These are phyloP conservation scores for Lasius fuliginosus DNA, from an alignment of 2,888 invertebrate genomes.

Conservation along the genomic window DNA sequence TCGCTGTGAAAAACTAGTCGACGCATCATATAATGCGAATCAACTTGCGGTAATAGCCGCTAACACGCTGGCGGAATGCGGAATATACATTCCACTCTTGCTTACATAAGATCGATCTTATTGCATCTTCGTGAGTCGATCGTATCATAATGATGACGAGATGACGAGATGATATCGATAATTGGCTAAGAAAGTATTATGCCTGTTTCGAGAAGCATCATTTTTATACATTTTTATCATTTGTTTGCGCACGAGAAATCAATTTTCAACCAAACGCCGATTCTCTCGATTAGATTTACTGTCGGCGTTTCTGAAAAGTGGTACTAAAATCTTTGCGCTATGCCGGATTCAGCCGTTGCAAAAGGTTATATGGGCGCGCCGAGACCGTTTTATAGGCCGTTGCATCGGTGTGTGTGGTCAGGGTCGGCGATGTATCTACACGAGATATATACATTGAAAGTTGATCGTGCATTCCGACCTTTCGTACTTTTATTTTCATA, in stretches of 20 bases:
- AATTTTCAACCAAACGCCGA: neutral
- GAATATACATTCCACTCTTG: conserved; percentile 75
- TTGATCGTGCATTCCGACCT: conserved; percentile 40
- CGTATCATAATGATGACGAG: neutral
- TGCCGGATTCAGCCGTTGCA: conserved; percentile 48
- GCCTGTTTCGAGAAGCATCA: neutral
- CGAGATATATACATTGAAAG: conserved; percentile 34
- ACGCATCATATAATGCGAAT: conserved; percentile 31
- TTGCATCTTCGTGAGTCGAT: neutral
- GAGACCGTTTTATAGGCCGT: conserved; percentile 53
- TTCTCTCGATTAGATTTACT: conserved; percentile 48
- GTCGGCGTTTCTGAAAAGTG: conserved; percentile 46
- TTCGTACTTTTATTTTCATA: conserved; percentile 40
- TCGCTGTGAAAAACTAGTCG: conserved; percentile 34
- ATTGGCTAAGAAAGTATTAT: neutral
- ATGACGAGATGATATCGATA: conserved; percentile 8
- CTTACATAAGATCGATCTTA: conserved; percentile 69
- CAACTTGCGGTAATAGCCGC: conserved; percentile 57
- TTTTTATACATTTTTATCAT: neutral
- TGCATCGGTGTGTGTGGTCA: conserved; percentile 51
- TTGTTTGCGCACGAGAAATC: conserved; percentile 9
- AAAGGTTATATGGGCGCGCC: conserved; percentile 54
- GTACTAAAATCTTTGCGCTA: conserved; percentile 50
- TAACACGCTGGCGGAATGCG: conserved; percentile 74
- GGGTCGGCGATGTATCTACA: conserved; percentile 47